Conservation (phyloP, 2,113 vertebrate genomes). For the Leptobrachium ailaonicum region DNA sequence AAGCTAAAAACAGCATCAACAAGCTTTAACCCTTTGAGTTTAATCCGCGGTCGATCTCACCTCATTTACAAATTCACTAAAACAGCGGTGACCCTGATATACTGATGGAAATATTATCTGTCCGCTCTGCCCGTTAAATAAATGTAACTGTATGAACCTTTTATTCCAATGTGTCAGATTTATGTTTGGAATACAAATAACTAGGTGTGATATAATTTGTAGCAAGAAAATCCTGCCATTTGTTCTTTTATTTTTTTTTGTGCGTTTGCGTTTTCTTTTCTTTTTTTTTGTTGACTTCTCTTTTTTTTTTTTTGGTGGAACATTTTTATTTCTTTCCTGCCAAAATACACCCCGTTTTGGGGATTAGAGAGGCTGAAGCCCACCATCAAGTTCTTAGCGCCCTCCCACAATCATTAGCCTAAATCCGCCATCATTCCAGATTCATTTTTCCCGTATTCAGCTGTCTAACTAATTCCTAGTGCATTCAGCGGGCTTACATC, state of each 20-base stretch:
- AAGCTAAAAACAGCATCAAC: too few species aligned
- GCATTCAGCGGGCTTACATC: slow-evolving; percentile 90
- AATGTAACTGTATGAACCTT: too few species aligned
- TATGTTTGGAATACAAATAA: too few species aligned
- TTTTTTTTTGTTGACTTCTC: slow-evolving; percentile 59
- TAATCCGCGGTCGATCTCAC: too few species aligned
- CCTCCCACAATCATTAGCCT: slow-evolving; percentile 83
- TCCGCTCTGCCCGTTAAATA: too few species aligned
- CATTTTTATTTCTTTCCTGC: slow-evolving; percentile 58
- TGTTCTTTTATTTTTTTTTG: neutral
- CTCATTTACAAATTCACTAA: too few species aligned
- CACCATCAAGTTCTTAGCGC: slow-evolving; percentile 80
- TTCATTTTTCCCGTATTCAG: slow-evolving; percentile 86
- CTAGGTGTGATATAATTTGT: too few species aligned
- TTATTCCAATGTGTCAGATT: too few species aligned
- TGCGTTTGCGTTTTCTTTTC: neutral
- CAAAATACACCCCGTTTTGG: slow-evolving; percentile 72
- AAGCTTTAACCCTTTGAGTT: too few species aligned
- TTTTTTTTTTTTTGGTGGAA: neutral
- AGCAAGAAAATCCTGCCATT: too few species aligned
- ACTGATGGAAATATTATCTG: too few species aligned
- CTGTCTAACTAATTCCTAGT: slow-evolving; percentile 82
- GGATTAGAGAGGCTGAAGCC: slow-evolving; percentile 80
- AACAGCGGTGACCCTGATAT: too few species aligned
- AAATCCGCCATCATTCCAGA: slow-evolving; percentile 80